Evolutionary conservation across 2,888 invertebrate genomes (phyloP), one percentile per base, ranked within the genome.

Genomic region (Anarsia innoxiella): DNA sequence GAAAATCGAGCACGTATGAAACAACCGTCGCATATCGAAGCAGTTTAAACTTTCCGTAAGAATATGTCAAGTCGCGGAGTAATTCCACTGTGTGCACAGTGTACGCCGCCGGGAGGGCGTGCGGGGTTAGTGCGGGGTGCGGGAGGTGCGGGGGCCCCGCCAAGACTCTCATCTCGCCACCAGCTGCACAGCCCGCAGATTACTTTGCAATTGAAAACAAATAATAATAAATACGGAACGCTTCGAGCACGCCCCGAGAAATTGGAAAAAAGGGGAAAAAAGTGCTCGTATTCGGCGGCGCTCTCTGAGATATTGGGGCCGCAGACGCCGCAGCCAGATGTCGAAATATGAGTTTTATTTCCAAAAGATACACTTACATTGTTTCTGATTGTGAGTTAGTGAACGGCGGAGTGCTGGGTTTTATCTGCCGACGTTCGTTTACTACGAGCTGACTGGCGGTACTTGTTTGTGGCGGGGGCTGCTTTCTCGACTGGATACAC

Each of bases 191-290:
- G 68, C 62, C n/a, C 69, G 59, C 66, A 78, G 79, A 79, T 80
- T 80, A 75, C 76, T 79, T 76, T 71, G 77, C 79, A 78, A 82
- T 80, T 79, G 80, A 80, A 80, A 80, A 80, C 79, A 79, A 82
- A 82, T 79, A 79, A 79, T 76, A 79, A 80, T 80, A 82, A 82
- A 82, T 78, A 79, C 66, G 59, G 58, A 59, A 59, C 62, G 63
- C 53, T 55, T 51, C 64, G 63, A 64, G 64, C 66, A 67, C 62
- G 65, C 66, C 59, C 61, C 67, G 60, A 63, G 59, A 73, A 76
- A 39, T 77, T 77, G 74, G 77, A 68, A 76, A 76, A 77, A 74
- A 68, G 60, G 64, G 63, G n/a, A n/a, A 69, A 70, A 72, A 72
- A 70, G 53, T 51, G 53, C 53, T 54, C 57, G 56, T 51, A 51